Percentiles rank a stretch among this genome's conserved stretches.
Evolutionary conservation across 2,797 vertebrate genomes (phyloP).

Genomic region (Gallirallus australis): DNA sequence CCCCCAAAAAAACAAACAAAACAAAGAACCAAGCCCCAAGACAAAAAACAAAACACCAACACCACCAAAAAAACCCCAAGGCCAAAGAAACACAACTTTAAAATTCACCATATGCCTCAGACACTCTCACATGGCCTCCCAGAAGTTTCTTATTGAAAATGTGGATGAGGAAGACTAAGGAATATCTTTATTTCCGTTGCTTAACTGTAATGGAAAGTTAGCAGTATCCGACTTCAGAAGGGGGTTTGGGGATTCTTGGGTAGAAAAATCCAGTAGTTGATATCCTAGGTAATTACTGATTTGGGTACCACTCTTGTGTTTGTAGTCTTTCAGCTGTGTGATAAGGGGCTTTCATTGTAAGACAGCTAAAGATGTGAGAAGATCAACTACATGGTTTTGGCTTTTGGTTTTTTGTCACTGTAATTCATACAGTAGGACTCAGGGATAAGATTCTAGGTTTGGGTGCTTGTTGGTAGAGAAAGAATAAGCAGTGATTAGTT

Average conservation of each 20-base stretch:
- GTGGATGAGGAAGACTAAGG: not conserved
- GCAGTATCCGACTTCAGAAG: not conserved
- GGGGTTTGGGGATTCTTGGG: not conserved
- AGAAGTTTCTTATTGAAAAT: not conserved
- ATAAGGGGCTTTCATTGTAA: not conserved
- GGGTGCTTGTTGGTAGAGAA: not conserved
- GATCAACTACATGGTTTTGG: not conserved
- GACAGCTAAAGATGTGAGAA: not conserved
- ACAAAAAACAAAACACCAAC: not conserved
- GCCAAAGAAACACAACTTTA: not conserved
- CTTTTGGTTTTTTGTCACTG: not conserved
- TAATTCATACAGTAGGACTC: not conserved
- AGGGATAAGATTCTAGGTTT: not conserved
- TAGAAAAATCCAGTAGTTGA: not conserved
- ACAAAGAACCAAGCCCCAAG: not conserved
- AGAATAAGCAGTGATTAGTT: not conserved
- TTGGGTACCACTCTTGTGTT: not conserved
- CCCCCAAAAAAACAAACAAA: no score
- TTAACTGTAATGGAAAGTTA: not conserved
- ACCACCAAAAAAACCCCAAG: fast-evolving
- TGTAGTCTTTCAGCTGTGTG: not conserved
- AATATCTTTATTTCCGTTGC: not conserved
- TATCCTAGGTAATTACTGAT: not conserved
- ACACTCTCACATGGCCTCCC: not conserved
- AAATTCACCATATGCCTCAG: no score